Base-by-base conservation (phyloP, 1,140 invertebrate species). In the Drosophila takahashii region DNA sequence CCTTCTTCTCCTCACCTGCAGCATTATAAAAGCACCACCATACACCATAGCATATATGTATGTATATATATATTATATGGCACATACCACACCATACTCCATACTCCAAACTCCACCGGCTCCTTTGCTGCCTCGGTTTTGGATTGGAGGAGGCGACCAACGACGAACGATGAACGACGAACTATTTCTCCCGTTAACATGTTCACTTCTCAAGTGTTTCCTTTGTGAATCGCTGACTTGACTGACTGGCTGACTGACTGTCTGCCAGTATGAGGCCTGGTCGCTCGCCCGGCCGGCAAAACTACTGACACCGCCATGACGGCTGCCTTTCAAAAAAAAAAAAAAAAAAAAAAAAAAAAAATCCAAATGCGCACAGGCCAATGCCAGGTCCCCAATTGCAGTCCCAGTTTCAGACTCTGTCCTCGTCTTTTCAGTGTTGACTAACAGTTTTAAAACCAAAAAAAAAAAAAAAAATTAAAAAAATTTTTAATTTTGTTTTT, bases 171-270 rank as follows among this genome's bases (percentile, higher is more conserved):
- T 22, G 22, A 22, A 22, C 22, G 22, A 81, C 81, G 66, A 85
- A 85, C 81, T 85, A 86, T 85, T 86, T 85, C 73, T 57, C 59
- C 81, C 81, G 77, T 85, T 85, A 86, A 81, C 81, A 76, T 85
- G 81, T 81, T 85, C 81, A 86, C 77, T 81, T 81, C 54, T 85
- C 74, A 78, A 85, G 81, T 85, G 81, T 67, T 85, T 86, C 78
- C 81, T 86, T 80, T 86, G 60, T 81, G 74, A 67, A 67, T 73
- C 39, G 47, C 74, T 62, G 75, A 64, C 39, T 70, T 70, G 54
- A 34, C 36, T 56, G 71, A 18, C 71, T 72, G 77, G 62, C 70
- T 66, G 80, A 79, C 61, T 67, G 77, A 64, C 72, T 85, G 81
- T 84, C 79, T 83, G 51, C 74, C 74, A 77, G 60, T 67, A 81